Percentiles rank a stretch among this genome's conserved stretches.
phyloP scores from a whole-genome alignment of 1,140 invertebrate species.

The Aphelenchoides besseyi region DNA sequence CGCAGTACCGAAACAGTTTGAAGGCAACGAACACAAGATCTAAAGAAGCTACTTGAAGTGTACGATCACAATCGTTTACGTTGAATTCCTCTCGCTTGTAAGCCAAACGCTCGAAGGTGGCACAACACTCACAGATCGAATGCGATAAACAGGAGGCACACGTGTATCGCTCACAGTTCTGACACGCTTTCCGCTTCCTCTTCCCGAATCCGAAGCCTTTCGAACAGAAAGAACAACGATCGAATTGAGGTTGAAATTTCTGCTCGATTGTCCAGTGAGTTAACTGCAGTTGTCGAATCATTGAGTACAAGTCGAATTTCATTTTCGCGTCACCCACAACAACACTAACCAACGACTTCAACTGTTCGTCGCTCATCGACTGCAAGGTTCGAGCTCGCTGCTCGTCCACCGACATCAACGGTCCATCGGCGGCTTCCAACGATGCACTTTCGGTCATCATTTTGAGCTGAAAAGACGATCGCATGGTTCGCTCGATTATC shows the following conservation, averaged over 20 bases:
- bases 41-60: not conserved
- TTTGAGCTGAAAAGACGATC: too few relatives aligned
- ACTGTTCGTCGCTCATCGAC: not conserved
- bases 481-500: too few relatives aligned
- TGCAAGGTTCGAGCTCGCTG: too few relatives aligned
- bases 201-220: not conserved
- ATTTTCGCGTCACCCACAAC: not conserved
- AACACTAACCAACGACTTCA: not conserved
- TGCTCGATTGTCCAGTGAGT: not conserved
- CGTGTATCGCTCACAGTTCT: not conserved
- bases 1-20: not conserved
- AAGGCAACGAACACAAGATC: not conserved
- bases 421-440: not conserved
- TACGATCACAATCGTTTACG: not conserved
- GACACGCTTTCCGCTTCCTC: not conserved
- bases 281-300: not conserved
- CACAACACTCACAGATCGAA: not conserved
- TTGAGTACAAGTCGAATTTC: not conserved
- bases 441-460: not conserved
- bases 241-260: not conserved
- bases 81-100: conserved; percentile 1
- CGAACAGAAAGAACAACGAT: not conserved
- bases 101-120: not conserved
- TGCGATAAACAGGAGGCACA: not conserved
- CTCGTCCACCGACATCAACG: not conserved